phyloP scores from a whole-genome alignment of 2,113 vertebrate genomes.

The Vombatus ursinus region DNA sequence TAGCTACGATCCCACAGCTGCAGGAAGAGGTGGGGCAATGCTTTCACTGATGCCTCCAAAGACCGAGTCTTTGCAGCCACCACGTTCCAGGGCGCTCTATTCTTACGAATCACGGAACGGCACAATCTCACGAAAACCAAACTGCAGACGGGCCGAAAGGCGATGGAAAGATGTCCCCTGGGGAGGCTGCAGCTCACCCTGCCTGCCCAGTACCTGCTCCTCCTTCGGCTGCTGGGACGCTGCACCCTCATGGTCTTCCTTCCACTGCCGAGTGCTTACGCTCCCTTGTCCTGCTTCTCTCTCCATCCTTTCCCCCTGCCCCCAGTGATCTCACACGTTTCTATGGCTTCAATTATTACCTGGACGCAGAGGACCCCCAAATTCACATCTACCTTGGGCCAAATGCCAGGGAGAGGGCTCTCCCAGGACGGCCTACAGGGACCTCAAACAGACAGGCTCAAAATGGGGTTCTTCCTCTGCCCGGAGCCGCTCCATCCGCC shows the following conservation, averaged over 20 bases:
- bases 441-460: not conserved
- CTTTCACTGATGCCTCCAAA: not conserved
- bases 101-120: too few species aligned
- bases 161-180: too few species aligned
- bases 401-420: too few species aligned
- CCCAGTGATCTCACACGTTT: not conserved
- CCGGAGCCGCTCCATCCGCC: rapidly evolving
- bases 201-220: not conserved
- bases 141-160: not conserved
- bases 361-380: not conserved
- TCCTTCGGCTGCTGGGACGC: not conserved
- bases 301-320: not conserved
- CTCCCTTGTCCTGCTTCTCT: not conserved
- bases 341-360: not conserved
- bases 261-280: not conserved
- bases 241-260: not conserved
- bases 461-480: too few species aligned
- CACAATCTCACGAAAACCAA: not conserved
- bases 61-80: not conserved
- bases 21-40: not conserved
- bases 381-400: not conserved
- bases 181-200: too few species aligned
- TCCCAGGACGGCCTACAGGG: not conserved
- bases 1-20: not conserved
- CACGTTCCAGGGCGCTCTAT: too few species aligned